Percentiles rank a stretch among this genome's conserved stretches.
Conservation (phyloP, 2,113 vertebrate genomes). For the Mesocricetus auratus region DNA sequence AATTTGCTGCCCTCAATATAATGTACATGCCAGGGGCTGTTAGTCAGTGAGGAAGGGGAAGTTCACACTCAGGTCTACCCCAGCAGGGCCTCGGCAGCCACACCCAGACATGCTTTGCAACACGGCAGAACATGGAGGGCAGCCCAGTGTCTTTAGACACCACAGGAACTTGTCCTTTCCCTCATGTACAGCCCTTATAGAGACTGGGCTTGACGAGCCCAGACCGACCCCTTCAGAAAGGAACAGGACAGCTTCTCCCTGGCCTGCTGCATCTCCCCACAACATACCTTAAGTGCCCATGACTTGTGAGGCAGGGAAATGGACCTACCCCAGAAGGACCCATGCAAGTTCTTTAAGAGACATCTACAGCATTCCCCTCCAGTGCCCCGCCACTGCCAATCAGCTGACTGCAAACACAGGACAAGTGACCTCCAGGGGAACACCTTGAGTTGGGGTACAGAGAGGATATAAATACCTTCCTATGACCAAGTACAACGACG, state of each 20-base stretch:
- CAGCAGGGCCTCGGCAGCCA: not conserved
- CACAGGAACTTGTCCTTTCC: fast-evolving
- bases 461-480: not conserved
- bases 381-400: too few species aligned
- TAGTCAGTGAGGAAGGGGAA: not conserved
- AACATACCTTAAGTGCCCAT: not conserved
- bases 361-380: fast-evolving
- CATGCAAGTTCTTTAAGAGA: not conserved
- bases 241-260: not conserved
- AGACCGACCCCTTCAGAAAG: not conserved
- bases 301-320: not conserved
- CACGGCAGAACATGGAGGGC: not conserved
- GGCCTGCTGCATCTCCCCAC: not conserved
- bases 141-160: not conserved
- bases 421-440: not conserved
- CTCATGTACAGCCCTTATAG: fast-evolving
- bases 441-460: too few species aligned
- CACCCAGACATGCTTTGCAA: not conserved
- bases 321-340: not conserved
- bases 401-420: not conserved
- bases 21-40: not conserved
- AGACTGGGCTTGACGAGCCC: not conserved
- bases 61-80: not conserved
- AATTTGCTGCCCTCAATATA: not conserved
- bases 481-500: not conserved